Base-by-base conservation (phyloP, 2,888 invertebrate species). In the Lobophora halterata region DNA sequence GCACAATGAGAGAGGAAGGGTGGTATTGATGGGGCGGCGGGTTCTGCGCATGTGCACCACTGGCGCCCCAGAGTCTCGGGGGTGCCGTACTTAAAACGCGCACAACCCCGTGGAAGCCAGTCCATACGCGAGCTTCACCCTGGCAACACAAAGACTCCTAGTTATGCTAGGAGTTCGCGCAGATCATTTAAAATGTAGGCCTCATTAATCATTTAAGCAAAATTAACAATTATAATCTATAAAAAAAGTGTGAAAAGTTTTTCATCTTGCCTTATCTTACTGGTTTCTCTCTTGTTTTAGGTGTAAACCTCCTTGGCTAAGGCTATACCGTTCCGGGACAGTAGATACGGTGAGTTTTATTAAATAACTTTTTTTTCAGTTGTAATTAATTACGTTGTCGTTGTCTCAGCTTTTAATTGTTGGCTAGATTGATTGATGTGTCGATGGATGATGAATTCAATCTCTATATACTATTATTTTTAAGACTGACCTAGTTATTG, bases 41-140 rank as follows among this genome's bases (percentile, higher is more conserved):
- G 59, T 55, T 52, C 62, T 76, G 83, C 87, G 86, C 86, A 81
- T 81, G 82, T 79, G 79, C 79, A 60, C 58, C 65, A 55, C 49
- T 64, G 85, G 85, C 86, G 85, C 85, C 85, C 68, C 65, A 58
- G 72, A 71, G 85, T 85, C 85, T 86, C 79, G 75, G 72, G 72
- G 76, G 72, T 64, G 66, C 66, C 66, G 59, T 81, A 82, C 71
- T 72, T 76, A 79, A 70, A 67, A 74, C 71, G 76, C 58, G 68
- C 76, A 54, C 60, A 66, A 71, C 71, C 70, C 68, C 60, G 59
- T 55, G 68, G 57, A 50, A 65, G 72, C 60, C 83, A 86, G 82
- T 86, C 69, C 58, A 67, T 60, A 60, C 73, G 76, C 71, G 71
- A 56, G 49, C 64, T 62, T 67, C 71, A 58, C 49, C 45, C 55